Conservation (phyloP, 2,888 invertebrate genomes). For the Brachylomia viminalis region DNA sequence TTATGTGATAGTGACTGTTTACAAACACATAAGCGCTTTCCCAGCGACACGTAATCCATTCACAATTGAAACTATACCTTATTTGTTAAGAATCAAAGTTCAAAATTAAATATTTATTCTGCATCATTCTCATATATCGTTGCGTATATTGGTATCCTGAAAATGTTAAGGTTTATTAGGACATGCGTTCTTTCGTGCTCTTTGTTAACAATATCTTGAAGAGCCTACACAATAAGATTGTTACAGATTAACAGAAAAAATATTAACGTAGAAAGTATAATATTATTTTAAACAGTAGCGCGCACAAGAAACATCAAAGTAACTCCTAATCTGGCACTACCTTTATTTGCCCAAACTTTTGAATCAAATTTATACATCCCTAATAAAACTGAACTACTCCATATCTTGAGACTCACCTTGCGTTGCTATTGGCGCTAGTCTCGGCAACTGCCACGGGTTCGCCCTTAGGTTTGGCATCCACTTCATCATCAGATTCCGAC, state of each 20-base stretch:
- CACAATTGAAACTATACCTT: slow-evolving; percentile 70
- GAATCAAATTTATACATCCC: slow-evolving; percentile 1
- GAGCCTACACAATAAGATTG: slow-evolving; percentile 12
- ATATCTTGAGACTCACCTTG: slow-evolving; percentile 85
- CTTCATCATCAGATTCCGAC: slow-evolving; percentile 95
- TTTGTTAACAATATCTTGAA: slow-evolving; percentile 31
- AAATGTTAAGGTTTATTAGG: slow-evolving; percentile 72
- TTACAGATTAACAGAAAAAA: slow-evolving; percentile 17
- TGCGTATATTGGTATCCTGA: slow-evolving; percentile 82
- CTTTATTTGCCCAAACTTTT: slow-evolving; percentile 21
- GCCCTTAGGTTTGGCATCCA: slow-evolving; percentile 90
- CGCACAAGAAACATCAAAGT: not conserved
- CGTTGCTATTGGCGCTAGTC: slow-evolving; percentile 94
- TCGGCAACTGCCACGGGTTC: slow-evolving; percentile 90
- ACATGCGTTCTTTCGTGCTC: slow-evolving; percentile 36
- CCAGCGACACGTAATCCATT: slow-evolving; percentile 69
- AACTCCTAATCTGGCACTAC: not conserved
- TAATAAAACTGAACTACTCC: not conserved
- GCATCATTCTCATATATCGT: slow-evolving; percentile 83
- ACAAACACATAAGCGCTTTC: slow-evolving; percentile 73
- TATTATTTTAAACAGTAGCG: not conserved
- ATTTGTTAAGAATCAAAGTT: slow-evolving; percentile 55
- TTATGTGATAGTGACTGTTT: slow-evolving; percentile 55
- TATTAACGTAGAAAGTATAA: not conserved
- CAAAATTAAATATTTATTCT: slow-evolving; percentile 73